Percentiles rank a stretch among this genome's conserved stretches.
phyloP scores from a whole-genome alignment of 2,113 vertebrate genomes.

The Sinocyclocheilus anophthalmus region DNA sequence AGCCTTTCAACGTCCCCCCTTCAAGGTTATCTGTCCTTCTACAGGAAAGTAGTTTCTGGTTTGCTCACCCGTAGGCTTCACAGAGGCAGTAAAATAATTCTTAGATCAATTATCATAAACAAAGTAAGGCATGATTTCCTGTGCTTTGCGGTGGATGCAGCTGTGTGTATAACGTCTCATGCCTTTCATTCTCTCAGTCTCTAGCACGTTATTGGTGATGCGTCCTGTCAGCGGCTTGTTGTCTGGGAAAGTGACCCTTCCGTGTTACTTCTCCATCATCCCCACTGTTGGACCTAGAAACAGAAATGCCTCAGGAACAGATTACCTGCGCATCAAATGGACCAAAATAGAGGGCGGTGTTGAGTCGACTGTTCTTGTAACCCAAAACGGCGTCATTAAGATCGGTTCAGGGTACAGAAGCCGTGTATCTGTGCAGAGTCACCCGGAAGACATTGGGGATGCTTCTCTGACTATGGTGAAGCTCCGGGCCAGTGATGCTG shows the following conservation, averaged over 20 bases:
- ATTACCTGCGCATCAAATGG: slow-evolving; percentile 95
- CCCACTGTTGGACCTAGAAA: slow-evolving; percentile 82
- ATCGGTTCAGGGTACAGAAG: slow-evolving; percentile 85
- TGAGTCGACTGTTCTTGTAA: slow-evolving; percentile 89
- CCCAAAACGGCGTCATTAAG: slow-evolving; percentile 91
- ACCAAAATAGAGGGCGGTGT: slow-evolving; percentile 84
- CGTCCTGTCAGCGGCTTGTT: slow-evolving; percentile 83
- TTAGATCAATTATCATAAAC: slow-evolving; percentile 3
- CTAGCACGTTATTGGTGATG: slow-evolving; percentile 64
- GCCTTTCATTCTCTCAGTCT: slow-evolving; percentile 61
- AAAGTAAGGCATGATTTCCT: slow-evolving; percentile 24
- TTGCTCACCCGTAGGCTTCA: background rate
- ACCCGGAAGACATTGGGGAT: slow-evolving; percentile 85
- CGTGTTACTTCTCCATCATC: slow-evolving; percentile 88
- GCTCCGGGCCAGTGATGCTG: slow-evolving; percentile 89
- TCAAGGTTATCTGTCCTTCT: background rate
- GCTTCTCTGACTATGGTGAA: slow-evolving; percentile 89
- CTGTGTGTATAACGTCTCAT: slow-evolving; percentile 11
- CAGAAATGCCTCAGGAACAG: slow-evolving; percentile 64
- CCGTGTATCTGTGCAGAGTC: slow-evolving; percentile 87
- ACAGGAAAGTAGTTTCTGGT: background rate
- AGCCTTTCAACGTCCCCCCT: background rate
- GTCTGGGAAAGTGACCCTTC: slow-evolving; percentile 87
- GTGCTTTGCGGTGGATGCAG: background rate
- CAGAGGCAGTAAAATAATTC: background rate